Base-by-base conservation (phyloP, 1,140 invertebrate genomes). In the Lepidurus couesii region DNA sequence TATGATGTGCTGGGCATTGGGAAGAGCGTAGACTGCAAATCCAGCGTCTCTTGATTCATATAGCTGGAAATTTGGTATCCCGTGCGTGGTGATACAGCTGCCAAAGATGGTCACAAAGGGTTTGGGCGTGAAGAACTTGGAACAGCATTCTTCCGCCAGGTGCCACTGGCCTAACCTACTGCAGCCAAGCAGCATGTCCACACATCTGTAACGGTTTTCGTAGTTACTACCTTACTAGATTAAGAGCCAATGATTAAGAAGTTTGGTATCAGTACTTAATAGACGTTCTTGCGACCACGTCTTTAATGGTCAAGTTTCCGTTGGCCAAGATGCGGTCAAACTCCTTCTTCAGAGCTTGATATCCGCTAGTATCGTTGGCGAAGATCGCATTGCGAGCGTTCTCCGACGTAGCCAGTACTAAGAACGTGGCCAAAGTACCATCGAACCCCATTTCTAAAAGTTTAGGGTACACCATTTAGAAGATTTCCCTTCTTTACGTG, bases 121-220 rank as follows among this genome's bases (percentile, higher is more conserved):
- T 11, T 21, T 21, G 6, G 53, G 53, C 6, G 0, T 65, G 53
- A 65, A 65, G 21, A 79, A 74, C 21, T 75, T 42, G 9, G 75
- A 10, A 26, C 78, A 79, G 34, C 78, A 79, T 44, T 79, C n/a
- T 43, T 43, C n/a, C 42, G 73, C 45, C n/a, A 34, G 74, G 78
- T 75, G 75, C 26, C 34, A 45, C 7, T 34, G 44, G 1, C 44
- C 44, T n/a, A 47, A 34, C 26, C 45, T 45, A 2, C 24, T 79
- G 24, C 78, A 79, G 9, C 78, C 78, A 42, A 79, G 34, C n/a
- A 79, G 65, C 34, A 79, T 74, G n/a, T 74, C 73, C 44, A 16
- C 24, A 45, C 78, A 79, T 44, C 78, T 78, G n/a, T n/a, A 7
- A 65, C 21, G 13, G 34, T 65, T 34, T 34, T 34, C 34, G 4